phyloP scores from a whole-genome alignment of 2,797 vertebrate species.

The Pangasius mekongensis region DNA sequence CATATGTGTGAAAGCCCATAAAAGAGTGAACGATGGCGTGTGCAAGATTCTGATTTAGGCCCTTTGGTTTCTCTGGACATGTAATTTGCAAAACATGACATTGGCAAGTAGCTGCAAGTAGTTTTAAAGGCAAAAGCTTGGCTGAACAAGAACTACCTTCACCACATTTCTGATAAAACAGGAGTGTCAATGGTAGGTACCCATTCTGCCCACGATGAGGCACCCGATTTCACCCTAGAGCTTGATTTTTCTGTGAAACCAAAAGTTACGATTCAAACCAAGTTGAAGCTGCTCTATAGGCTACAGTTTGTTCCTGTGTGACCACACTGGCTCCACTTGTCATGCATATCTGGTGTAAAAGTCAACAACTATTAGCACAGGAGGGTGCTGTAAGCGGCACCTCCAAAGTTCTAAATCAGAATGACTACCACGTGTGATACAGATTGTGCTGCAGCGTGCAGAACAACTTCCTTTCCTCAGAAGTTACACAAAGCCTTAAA shows the following conservation, averaged over 20 bases:
- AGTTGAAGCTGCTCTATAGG: neutral
- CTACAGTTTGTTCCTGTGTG: neutral
- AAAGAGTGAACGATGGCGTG: neutral
- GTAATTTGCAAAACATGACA: neutral
- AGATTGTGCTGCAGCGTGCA: neutral
- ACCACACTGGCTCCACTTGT: neutral
- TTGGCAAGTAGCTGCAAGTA: neutral
- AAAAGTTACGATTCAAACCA: neutral
- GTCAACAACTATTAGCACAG: neutral
- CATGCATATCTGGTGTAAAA: neutral
- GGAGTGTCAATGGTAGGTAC: neutral
- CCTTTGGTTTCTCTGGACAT: neutral
- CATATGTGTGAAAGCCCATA: neutral
- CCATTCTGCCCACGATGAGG: neutral
- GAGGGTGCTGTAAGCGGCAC: neutral
- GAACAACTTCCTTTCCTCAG: neutral
- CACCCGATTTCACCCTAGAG: neutral
- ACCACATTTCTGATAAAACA: neutral
- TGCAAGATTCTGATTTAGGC: neutral
- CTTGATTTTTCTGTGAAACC: neutral
- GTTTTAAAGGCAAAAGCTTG: neutral
- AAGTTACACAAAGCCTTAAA: slow-evolving; percentile 8
- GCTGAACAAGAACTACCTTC: neutral
- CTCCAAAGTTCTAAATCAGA: neutral
- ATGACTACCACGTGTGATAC: neutral